phyloP scores from a whole-genome alignment of 2,888 invertebrate species.

The Venusia cambrica region DNA sequence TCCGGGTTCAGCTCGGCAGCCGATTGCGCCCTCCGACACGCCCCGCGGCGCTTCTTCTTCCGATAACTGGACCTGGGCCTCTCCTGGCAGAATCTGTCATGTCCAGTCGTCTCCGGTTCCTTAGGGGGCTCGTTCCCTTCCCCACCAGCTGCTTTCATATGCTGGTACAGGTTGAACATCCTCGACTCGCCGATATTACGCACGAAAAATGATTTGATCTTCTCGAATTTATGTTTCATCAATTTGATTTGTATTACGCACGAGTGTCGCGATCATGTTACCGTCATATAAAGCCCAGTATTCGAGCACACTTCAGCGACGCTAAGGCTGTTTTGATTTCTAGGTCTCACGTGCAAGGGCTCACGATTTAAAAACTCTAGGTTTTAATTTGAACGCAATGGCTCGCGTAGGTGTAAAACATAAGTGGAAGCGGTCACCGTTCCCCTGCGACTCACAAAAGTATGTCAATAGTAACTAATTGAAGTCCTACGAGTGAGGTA shows the following conservation, averaged over 20 bases:
- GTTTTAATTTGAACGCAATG: constrained; percentile 5
- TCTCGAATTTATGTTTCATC: constrained; percentile 47
- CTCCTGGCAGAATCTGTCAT: constrained; percentile 89
- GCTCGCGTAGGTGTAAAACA: constrained; percentile 21
- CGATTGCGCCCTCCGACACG: constrained; percentile 85
- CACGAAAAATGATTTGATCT: constrained; percentile 40
- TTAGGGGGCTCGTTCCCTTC: constrained; percentile 73
- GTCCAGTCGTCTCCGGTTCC: constrained; percentile 86
- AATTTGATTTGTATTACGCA: constrained; percentile 24
- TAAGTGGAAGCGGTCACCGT: constrained; percentile 36
- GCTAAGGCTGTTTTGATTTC: too few species aligned
- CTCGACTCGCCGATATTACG: constrained; percentile 46
- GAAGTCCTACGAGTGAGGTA: constrained; percentile 60
- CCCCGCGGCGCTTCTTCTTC: constrained; percentile 79
- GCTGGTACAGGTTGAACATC: constrained; percentile 90
- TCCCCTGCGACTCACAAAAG: constrained; percentile 44
- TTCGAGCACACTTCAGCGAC: too few species aligned
- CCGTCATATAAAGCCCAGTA: too few species aligned
- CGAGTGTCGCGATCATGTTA: neutral
- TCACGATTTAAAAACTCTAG: neutral
- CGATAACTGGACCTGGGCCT: constrained; percentile 75
- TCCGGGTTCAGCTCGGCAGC: constrained; percentile 85
- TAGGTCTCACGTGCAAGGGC: too few species aligned
- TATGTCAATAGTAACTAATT: constrained; percentile 69
- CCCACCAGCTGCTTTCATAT: constrained; percentile 80